A percentile compares a stretch with the other conserved stretches of the same genome.
Evolutionary conservation across 2,797 vertebrate species (phyloP).

Genomic region (Spondyliosoma cantharus): DNA sequence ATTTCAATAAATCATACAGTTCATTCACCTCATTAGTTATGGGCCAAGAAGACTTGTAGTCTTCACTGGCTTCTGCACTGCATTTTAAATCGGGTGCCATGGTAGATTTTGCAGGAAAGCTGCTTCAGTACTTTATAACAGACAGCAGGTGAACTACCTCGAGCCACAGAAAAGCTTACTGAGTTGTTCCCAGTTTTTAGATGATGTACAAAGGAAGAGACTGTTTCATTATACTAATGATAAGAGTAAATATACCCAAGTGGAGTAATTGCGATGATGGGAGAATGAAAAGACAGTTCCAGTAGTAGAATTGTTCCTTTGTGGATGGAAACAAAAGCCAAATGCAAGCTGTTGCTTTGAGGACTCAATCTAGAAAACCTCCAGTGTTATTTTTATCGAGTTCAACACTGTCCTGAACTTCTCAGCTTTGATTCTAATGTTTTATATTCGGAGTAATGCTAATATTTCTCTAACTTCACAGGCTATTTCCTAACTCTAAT

Average conservation of each 20-base stretch:
- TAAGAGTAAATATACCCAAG: background rate
- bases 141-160: background rate
- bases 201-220: constrained; percentile 11
- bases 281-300: background rate
- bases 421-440: background rate
- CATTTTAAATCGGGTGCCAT: constrained; percentile 7
- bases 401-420: background rate
- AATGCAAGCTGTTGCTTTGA: constrained; percentile 1
- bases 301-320: background rate
- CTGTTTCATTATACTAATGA: background rate
- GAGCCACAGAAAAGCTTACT: background rate
- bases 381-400: too few species aligned
- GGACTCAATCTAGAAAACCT: background rate
- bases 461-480: background rate
- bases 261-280: background rate
- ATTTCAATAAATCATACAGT: constrained; percentile 36
- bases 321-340: background rate
- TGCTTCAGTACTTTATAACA: background rate
- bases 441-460: background rate
- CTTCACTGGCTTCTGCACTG: background rate
- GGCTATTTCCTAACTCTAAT: background rate
- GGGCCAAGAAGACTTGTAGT: constrained; percentile 4
- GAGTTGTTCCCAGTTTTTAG: background rate
- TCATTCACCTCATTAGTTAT: constrained; percentile 41
- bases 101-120: constrained; percentile 2